Conservation (phyloP, 1,140 invertebrate genomes). For the Ridgeia piscesae region DNA sequence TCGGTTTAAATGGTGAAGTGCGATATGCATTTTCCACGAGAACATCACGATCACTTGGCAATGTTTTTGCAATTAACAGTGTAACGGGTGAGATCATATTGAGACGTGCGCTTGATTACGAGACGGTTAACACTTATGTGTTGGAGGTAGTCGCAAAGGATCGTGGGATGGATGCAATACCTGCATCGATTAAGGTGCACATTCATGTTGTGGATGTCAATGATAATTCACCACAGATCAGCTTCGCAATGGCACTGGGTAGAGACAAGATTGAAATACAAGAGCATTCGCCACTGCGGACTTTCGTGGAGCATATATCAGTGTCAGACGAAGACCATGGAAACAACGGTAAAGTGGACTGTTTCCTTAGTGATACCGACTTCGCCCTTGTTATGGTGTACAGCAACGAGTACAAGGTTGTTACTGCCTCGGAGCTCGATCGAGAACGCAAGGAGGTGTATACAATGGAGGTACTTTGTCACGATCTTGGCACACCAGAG, state of each 20-base stretch:
- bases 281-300: slow-evolving; percentile 11
- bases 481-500: slow-evolving; percentile 81
- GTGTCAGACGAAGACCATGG: slow-evolving; percentile 23
- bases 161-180: slow-evolving; percentile 15
- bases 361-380: not conserved
- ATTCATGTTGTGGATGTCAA: slow-evolving; percentile 28
- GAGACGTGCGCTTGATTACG: slow-evolving; percentile 21
- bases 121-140: slow-evolving; percentile 15
- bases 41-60: not conserved
- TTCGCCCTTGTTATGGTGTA: not conserved
- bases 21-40: slow-evolving; percentile 12
- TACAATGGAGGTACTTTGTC: slow-evolving; percentile 80
- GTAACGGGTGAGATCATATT: slow-evolving; percentile 21
- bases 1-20: slow-evolving; percentile 71
- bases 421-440: slow-evolving; percentile 78
- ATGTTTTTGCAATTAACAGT: slow-evolving; percentile 25
- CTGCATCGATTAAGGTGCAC: slow-evolving; percentile 18
- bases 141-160: slow-evolving; percentile 24
- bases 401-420: slow-evolving; percentile 76
- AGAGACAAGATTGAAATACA: slow-evolving; percentile 11
- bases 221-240: slow-evolving; percentile 26
- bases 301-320: slow-evolving; percentile 23
- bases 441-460: slow-evolving; percentile 77
- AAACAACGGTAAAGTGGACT: slow-evolving; percentile 23
- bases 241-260: not conserved